Base-by-base conservation (phyloP, 2,888 invertebrate genomes). In the Ypsolopha sequella region DNA sequence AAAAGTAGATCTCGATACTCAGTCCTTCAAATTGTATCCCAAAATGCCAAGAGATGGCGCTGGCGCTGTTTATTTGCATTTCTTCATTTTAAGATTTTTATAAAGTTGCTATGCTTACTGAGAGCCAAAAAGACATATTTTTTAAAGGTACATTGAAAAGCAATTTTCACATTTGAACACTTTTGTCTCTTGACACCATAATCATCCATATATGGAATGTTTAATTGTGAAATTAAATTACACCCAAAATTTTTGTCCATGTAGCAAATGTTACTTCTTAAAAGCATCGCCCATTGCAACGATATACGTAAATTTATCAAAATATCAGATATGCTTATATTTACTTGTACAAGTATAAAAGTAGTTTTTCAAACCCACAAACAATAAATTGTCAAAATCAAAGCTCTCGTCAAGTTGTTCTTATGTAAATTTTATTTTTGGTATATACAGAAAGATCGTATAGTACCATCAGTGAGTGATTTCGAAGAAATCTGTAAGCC, bases 201-300 rank as follows among this genome's bases (percentile, higher is more conserved):
- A 24, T 24, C 4, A 24, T 24, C 2, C 24, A 4, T 24, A 24
- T 3, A 24, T 24, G 24, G 4, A 24, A 24, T 24, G 24, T 24
- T 24, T 24, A 24, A 24, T 2, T 24, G 24, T 3, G 2, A 24
- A 24, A 24, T 24, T 3, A 24, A 24, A 24, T 24, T 3, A 24
- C 24, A 24, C 24, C 4, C 4, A 3, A 24, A 24, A 24, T 24
- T 24, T 24, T 24, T 24, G 24, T 24, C 24, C 24, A 24, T 3
- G 2, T 24, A 24, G n/a, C 24, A 4, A 24, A 24, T 4, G 24
- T 24, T 24, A 84, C 82, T 85, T 85, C 84, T 80, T 85, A 84
- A 82, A 85, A 82, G 76, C 78, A 80, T 84, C 82, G 76, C 79
- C 75, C 82, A 78, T 76, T 74, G 66, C 75, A 80, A 79, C 81